Evolutionary conservation across 2,797 vertebrate species (phyloP), one percentile per base, ranked within the genome.

Genomic region (Nannoperca australis): DNA sequence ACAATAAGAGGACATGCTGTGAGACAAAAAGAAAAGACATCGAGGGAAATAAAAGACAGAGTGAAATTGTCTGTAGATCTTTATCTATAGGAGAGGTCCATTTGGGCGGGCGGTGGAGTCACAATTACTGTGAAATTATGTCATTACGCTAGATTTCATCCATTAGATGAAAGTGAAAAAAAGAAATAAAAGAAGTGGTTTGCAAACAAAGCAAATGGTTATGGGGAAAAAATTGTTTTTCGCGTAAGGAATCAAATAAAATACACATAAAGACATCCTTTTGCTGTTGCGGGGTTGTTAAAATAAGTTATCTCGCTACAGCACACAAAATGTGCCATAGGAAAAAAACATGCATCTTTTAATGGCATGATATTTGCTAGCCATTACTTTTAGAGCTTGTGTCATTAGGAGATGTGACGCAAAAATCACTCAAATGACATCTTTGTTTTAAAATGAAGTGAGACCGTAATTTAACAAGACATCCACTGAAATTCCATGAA

Each of bases 91-190:
- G 82, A 88, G 81, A 67, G 77, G 72, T 78, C 70, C 67, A 54
- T 51, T 76, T 81, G 82, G 60, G 60, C 75, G 90, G 90, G 84
- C 4, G 61, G 68, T 60, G 73, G 55, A 76, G 73, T 71, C 44
- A 45, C 4, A 13, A 80, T 89, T 86, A 87, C 62, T 34, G 50
- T 78, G 71, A 89, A 88, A 92, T 93, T 84, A 91, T 85, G 66
- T 86, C 64, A 78, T 93, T 91, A 92, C 1, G 67, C 53, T 32
- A 68, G n/a, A 83, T 70, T 76, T 73, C 54, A 86, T 65, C 74
- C 76, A 78, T 86, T 61, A 78, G n/a, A 54, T 49, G 12, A 4
- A 60, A 59, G 20, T 70, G 50, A 63, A 72, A 40, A 13, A 55
- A 70, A 60, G 27, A 27, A 27, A 12, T 56, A 51, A 70, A 51